Conservation (phyloP, 2,797 vertebrate species). For the Dicrostonyx torquatus region DNA sequence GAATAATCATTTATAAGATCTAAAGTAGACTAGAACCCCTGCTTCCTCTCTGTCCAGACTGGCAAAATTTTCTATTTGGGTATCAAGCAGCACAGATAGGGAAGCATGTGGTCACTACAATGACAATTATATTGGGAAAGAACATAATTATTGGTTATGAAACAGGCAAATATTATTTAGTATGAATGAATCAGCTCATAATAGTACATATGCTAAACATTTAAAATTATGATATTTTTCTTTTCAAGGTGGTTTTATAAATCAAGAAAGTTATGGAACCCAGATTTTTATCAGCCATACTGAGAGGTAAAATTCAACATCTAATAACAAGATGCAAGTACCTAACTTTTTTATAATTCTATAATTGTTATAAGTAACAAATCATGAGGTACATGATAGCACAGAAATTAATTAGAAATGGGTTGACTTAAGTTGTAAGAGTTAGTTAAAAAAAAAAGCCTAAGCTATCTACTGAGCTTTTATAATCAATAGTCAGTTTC, state of each 20-base stretch:
- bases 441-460: no score
- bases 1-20: neutral
- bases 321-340: neutral
- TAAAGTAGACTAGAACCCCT: neutral
- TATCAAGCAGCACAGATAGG: neutral
- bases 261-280: neutral
- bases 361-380: no score
- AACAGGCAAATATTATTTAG: neutral
- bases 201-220: neutral
- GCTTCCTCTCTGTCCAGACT: neutral
- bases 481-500: no score
- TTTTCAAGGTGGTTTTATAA: neutral
- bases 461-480: no score
- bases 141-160: neutral
- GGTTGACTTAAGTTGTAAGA: no score
- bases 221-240: neutral
- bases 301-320: neutral
- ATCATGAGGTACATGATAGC: no score
- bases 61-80: neutral
- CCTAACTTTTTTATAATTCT: neutral
- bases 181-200: neutral
- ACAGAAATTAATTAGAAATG: no score
- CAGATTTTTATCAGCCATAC: neutral
- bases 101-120: neutral
- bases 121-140: neutral